phyloP scores from a whole-genome alignment of 2,888 invertebrate genomes.

The Keiferia lycopersicella region DNA sequence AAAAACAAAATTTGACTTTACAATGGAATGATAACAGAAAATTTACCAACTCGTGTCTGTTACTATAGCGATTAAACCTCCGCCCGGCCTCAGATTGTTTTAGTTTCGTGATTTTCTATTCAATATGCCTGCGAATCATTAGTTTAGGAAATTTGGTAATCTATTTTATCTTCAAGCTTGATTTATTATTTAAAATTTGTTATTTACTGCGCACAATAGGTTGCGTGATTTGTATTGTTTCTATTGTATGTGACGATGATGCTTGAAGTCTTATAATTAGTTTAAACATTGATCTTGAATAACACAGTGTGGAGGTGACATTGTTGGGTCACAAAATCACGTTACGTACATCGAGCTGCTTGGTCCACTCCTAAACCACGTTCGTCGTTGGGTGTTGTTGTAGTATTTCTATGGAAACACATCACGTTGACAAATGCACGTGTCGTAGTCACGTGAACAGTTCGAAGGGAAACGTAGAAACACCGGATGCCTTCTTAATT shows the following conservation, averaged over 20 bases:
- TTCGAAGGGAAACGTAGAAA: conserved; percentile 9
- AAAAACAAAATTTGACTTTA: conserved; percentile 37
- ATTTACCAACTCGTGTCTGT: conserved; percentile 29
- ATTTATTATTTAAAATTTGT: conserved; percentile 5
- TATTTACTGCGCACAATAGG: background rate
- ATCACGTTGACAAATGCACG: conserved; percentile 49
- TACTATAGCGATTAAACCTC: conserved; percentile 35
- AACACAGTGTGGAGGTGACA: background rate
- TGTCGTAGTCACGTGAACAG: conserved; percentile 46
- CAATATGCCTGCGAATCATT: background rate
- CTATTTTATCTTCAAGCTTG: background rate
- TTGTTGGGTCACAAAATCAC: conserved; percentile 18
- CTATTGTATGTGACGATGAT: conserved; percentile 2
- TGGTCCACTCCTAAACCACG: conserved; percentile 35
- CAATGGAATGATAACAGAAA: conserved; percentile 17
- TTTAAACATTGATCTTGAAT: background rate
- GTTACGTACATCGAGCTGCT: conserved; percentile 23
- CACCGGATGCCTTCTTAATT: conserved; percentile 1
- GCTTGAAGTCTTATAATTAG: background rate
- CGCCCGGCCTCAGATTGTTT: conserved; percentile 36
- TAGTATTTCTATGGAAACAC: conserved; percentile 43
- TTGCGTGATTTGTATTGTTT: background rate
- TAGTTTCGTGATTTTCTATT: conserved; percentile 9
- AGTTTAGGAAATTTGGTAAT: background rate
- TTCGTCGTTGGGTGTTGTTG: conserved; percentile 44